Evolutionary conservation across 2,113 vertebrate species (phyloP).

Genomic region (Cygnus buccinator): DNA sequence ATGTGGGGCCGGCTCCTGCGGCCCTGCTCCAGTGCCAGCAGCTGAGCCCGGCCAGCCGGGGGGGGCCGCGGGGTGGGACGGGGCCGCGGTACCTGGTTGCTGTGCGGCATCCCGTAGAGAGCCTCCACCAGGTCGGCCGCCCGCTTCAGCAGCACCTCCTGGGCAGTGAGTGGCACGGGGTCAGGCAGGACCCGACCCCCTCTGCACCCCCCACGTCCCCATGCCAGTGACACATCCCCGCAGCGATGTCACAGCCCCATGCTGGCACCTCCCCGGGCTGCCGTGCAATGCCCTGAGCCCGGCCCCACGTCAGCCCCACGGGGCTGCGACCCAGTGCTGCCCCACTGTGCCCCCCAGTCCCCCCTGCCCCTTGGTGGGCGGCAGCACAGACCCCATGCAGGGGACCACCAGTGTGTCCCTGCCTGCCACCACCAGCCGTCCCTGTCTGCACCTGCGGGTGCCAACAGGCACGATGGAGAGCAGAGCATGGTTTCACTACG

Average conservation of each 20-base stretch:
- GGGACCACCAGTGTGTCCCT: too few relatives aligned
- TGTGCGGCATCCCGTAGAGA: constrained; percentile 90
- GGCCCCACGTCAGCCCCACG: neutral
- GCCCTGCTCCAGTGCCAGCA: rapidly evolving
- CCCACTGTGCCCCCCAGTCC: too few relatives aligned
- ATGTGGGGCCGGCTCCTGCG: neutral
- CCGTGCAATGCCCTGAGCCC: neutral
- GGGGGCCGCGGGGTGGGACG: neutral
- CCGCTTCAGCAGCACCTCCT: constrained; percentile 94
- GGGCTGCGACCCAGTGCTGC: neutral
- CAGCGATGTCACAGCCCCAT: rapidly evolving
- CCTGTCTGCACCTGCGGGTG: neutral
- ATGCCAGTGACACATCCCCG: neutral
- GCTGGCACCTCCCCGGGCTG: neutral
- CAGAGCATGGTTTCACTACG: too few relatives aligned
- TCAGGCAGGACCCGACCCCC: neutral
- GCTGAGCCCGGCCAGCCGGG: neutral
- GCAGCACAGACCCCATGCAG: neutral
- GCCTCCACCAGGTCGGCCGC: constrained; percentile 93
- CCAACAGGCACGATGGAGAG: too few relatives aligned
- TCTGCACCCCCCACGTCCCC: too few relatives aligned
- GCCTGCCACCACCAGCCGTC: too few relatives aligned
- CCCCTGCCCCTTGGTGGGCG: neutral
- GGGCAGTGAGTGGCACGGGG: neutral
- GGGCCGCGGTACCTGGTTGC: constrained; percentile 84